Base-by-base conservation (phyloP, 2,797 vertebrate genomes). In the Cirrhinus molitorella region DNA sequence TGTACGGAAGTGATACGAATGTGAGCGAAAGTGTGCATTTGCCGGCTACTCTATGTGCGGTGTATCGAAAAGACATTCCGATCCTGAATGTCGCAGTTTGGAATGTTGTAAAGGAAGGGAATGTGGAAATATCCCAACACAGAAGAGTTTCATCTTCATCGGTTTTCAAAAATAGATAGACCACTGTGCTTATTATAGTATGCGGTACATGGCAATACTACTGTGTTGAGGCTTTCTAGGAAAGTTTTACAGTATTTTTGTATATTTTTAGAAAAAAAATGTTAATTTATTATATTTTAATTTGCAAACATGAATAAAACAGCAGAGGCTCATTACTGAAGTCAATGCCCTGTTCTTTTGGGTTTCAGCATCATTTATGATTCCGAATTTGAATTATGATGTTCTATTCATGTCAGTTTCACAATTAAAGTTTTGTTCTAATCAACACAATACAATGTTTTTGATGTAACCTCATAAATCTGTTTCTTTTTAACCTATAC, bases 251-350 rank as follows among this genome's bases (percentile, higher is more conserved):
- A 96, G 95, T 96, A 96, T 96, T 96, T 96, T 96, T 96, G 96
- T 96, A 96, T 94, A 95, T 96, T 91, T 90, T 96, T 96, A 95
- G 95, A 94, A 85, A 95, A 90, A 95, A 96, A 95, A 96, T 95
- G 94, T 96, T 96, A 96, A 96, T 96, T 96, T 96, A 96, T 96
- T 96, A 93, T 96, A 96, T 96, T 96, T 96, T 96, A 96, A 96
- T 96, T 96, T 96, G 95, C 95, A 85, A 90, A 91, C 89, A 89
- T 88, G 81, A 91, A 91, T 91, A 91, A 91, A 91, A 87, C 89
- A 85, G 84, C 83, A 85, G 65, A 87, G 85, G 86, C 86, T 82
- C 85, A 87, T 89, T 81, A 74, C 43, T 81, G 78, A 86, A 73
- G 76, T 80, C 40, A 81, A 40, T 43, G 40, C 28, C 9, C 76